A percentile compares a stretch with the other conserved stretches of the same genome.
Conservation (phyloP, 2,888 invertebrate genomes). For the Ormyrus nitidulus region DNA sequence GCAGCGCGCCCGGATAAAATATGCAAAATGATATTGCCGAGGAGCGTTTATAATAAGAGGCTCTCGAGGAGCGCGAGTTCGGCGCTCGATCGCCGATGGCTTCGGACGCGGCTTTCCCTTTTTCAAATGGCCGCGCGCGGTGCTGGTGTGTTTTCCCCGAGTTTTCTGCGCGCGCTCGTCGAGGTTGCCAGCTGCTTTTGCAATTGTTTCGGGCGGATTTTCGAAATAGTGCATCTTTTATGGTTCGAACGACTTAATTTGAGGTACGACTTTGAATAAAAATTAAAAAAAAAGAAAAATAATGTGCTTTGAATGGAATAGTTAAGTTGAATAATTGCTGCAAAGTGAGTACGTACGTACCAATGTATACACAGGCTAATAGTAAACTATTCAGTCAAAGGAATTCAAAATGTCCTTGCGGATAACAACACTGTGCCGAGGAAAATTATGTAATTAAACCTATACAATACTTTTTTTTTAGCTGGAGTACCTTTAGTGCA, state of each 20-base stretch:
- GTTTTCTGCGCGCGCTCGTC: not conserved
- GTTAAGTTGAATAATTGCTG: no score
- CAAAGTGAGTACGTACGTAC: no score
- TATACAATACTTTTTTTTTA: no score
- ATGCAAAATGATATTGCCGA: slow-evolving; percentile 20
- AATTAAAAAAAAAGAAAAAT: not conserved
- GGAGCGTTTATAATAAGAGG: slow-evolving; percentile 3
- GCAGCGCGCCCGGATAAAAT: slow-evolving; percentile 16
- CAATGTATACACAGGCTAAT: no score
- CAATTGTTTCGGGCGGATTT: no score
- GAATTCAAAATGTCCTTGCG: no score
- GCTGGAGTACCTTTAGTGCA: no score
- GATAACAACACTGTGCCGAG: no score
- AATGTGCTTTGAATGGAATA: not conserved
- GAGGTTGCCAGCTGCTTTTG: not conserved
- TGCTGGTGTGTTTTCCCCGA: not conserved
- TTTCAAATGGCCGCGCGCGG: slow-evolving; percentile 16
- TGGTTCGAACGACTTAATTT: no score
- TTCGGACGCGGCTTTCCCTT: slow-evolving; percentile 37
- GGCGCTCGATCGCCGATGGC: slow-evolving; percentile 21
- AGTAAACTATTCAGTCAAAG: no score
- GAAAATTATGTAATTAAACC: no score
- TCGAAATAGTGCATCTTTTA: no score
- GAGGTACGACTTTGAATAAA: not conserved
- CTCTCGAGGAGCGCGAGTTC: slow-evolving; percentile 3